Evolutionary conservation across 2,113 vertebrate species (phyloP).

Genomic region (Heterochromis multidens): DNA sequence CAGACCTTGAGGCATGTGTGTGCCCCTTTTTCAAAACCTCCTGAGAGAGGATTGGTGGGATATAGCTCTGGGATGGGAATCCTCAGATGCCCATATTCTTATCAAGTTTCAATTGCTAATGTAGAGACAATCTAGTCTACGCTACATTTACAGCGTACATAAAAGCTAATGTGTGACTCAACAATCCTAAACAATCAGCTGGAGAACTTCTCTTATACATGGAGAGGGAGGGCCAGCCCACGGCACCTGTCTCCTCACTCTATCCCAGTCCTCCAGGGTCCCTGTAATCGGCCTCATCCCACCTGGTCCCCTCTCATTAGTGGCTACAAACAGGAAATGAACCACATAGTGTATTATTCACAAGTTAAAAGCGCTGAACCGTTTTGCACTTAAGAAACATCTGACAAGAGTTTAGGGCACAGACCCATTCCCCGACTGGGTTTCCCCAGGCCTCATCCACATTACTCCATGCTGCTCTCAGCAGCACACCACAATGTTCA

Average conservation of each 20-base stretch:
- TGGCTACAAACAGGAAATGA: constrained; percentile 61
- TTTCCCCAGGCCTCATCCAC: constrained; percentile 62
- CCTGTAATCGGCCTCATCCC: constrained; percentile 37
- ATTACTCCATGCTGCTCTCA: constrained; percentile 77
- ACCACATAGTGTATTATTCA: constrained; percentile 52
- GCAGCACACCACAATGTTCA: constrained; percentile 79
- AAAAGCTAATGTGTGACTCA: constrained; percentile 55
- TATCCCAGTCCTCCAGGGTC: constrained; percentile 3
- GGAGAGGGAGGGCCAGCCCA: constrained; percentile 36
- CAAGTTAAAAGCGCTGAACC: constrained; percentile 73
- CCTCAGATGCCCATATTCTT: constrained; percentile 31
- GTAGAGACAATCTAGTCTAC: constrained; percentile 51
- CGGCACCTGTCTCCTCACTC: constrained; percentile 20
- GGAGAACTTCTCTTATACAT: constrained; percentile 21
- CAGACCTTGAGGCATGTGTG: constrained; percentile 45
- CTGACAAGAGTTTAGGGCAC: constrained; percentile 48
- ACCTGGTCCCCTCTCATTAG: constrained; percentile 59
- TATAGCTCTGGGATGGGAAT: constrained; percentile 33
- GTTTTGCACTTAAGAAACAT: constrained; percentile 67
- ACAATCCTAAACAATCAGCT: constrained; percentile 49
- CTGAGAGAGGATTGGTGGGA: constrained; percentile 58
- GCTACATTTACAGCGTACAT: constrained; percentile 56
- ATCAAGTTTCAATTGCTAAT: constrained; percentile 29
- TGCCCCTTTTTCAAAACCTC: constrained; percentile 49
- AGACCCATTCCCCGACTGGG: constrained; percentile 19